A percentile compares a stretch with the other conserved stretches of the same genome.
phyloP scores from a whole-genome alignment of 2,797 vertebrate species.

The Cacajao melanocephalus region DNA sequence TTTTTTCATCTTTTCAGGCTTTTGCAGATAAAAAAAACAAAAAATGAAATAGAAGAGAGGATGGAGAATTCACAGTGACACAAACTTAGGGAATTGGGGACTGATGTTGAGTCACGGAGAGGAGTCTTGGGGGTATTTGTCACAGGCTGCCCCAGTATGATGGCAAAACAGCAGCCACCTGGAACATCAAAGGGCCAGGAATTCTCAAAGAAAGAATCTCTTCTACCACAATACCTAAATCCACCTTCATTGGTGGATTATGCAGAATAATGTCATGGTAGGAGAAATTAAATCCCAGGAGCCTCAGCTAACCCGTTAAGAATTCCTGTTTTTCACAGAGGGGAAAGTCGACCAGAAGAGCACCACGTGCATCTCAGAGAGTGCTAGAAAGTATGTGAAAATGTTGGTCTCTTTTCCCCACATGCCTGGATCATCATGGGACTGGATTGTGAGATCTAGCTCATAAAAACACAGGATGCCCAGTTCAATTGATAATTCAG shows the following conservation, averaged over 20 bases:
- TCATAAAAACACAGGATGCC: conserved; percentile 17
- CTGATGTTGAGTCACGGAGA: neutral
- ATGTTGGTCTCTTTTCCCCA: neutral
- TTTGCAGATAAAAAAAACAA: conserved; percentile 23
- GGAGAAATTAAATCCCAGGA: conserved; percentile 11
- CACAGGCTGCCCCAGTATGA: neutral
- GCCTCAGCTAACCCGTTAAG: neutral
- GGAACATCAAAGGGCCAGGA: neutral
- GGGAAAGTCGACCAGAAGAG: neutral
- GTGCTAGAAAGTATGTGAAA: neutral
- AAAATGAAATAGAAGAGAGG: conserved; percentile 5
- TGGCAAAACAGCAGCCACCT: neutral
- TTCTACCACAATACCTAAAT: neutral
- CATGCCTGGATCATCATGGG: neutral
- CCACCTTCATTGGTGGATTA: neutral
- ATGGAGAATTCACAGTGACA: conserved; percentile 31
- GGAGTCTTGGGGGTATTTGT: neutral
- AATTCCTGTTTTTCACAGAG: neutral
- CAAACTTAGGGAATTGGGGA: neutral
- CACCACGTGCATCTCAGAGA: neutral
- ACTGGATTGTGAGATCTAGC: neutral
- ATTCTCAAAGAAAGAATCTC: neutral
- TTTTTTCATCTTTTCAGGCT: conserved; percentile 72
- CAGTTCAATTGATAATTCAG: neutral
- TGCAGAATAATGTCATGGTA: neutral